Evolutionary conservation across 2,113 vertebrate species (phyloP).

Genomic region (Melanocharis versteri): DNA sequence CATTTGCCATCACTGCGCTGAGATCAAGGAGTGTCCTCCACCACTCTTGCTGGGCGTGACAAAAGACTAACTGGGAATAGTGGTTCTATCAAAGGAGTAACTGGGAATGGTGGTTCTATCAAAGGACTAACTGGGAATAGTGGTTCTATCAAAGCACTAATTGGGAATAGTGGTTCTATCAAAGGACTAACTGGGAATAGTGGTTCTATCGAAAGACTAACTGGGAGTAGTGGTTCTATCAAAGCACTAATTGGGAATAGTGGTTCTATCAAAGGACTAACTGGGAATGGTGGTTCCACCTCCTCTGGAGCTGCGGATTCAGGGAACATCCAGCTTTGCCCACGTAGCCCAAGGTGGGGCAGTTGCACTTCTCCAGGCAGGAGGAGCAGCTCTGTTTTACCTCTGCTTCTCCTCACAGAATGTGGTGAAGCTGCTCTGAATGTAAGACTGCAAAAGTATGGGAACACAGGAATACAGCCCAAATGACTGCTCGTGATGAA

Average conservation of each 20-base stretch:
- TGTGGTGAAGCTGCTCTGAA: not conserved
- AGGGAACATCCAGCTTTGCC: not conserved
- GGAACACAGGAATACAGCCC: fast-evolving
- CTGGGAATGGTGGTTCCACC: not conserved
- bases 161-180: not conserved
- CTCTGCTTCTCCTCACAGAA: not conserved
- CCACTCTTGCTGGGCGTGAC: not conserved
- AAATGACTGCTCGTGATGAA: not conserved
- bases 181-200: not conserved
- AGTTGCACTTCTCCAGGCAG: not conserved
- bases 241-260: not conserved
- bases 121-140: not conserved
- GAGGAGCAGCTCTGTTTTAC: not conserved
- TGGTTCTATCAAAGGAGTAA: not conserved
- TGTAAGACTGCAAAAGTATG: not conserved
- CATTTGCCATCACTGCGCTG: fast-evolving
- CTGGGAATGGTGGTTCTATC: not conserved
- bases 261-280: not conserved
- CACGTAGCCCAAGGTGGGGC: too few relatives aligned
- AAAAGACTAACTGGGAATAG: not conserved
- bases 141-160: not conserved
- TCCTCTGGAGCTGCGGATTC: not conserved
- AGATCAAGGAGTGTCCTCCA: too few relatives aligned
- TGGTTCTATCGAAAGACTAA: not conserved
- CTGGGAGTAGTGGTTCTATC: not conserved